phyloP scores from a whole-genome alignment of 2,797 vertebrate species.

The Rhinophrynus dorsalis region DNA sequence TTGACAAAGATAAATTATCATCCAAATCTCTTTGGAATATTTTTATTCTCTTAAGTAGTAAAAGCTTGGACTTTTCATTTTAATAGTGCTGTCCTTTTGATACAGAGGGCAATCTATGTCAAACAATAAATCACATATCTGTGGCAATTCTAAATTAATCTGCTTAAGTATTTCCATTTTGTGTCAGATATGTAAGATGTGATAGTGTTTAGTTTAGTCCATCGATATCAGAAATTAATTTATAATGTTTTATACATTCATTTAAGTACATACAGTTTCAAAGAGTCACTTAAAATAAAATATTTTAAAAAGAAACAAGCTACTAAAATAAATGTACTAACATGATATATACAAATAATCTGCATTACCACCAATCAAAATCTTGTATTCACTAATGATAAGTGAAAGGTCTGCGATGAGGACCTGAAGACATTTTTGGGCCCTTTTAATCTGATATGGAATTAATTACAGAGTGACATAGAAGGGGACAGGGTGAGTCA shows the following conservation, averaged over 20 bases:
- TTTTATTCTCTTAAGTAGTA: conserved; percentile 48
- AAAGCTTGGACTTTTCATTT: conserved; percentile 34
- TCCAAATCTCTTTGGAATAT: conserved; percentile 36
- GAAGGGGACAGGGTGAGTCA: too few species aligned
- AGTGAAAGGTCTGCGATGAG: too few species aligned
- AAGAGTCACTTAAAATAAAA: too few species aligned
- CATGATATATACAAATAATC: too few species aligned
- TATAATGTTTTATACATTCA: conserved; percentile 14
- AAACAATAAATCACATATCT: conserved; percentile 33
- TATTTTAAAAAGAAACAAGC: too few species aligned
- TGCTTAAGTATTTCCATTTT: conserved; percentile 18
- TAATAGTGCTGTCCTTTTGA: conserved; percentile 42
- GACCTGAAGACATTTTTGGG: too few species aligned
- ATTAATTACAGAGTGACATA: too few species aligned
- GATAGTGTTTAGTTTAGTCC: not conserved
- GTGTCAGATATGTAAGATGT: conserved; percentile 11
- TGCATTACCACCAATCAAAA: too few species aligned
- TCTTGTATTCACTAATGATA: too few species aligned
- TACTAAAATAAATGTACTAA: too few species aligned
- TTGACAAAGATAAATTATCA: conserved; percentile 45
- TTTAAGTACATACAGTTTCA: not conserved
- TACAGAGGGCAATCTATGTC: conserved; percentile 39
- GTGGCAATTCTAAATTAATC: conserved; percentile 8
- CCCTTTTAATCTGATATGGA: too few species aligned
- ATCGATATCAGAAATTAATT: not conserved